Base-by-base conservation (phyloP, 2,113 vertebrate genomes). In the Sinocyclocheilus maitianheensis region DNA sequence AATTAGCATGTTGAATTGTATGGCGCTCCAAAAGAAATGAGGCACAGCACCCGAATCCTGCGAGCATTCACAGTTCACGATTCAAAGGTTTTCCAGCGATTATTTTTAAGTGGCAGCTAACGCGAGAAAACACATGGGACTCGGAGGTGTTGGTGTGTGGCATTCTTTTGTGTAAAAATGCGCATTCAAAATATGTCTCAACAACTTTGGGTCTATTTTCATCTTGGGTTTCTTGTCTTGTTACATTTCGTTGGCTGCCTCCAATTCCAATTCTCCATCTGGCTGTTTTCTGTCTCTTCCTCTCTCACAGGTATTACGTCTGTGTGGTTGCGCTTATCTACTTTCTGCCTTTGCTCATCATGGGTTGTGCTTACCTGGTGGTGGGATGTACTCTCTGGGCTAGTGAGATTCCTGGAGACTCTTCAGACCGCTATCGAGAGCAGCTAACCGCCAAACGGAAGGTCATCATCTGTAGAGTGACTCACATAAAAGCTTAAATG, bases 391-490 rank as follows among this genome's bases (percentile, higher is more conserved):
- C 95, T 0, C 94, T 97, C 14, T 97, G 96, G 96, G 96, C 96
- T 0, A 95, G 96, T 0, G 94, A 92, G 86, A 97, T 97, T 58
- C 96, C 96, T 0, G 96, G 96, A 0, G 96, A 97, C 87, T 96
- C 95, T 51, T 96, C 96, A 0, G 94, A 95, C 90, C 95, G 95
- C 2, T 97, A 97, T 91, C 94, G 96, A 0, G 95, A 97, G 88
- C 96, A 97, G 91, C 94, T 97, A 75, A 95, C 94, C 0, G 96
- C 96, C 72, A 97, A 97, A 89, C 92, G 96, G 85, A 97, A 97
- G 95, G 96, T 97, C 40, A 24, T 76, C 43, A 71, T 5, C 67
- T 71, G 34, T 9, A 71, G 1, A 53, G 75, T 1, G 3, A 77
- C 5, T 58, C 18, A 7, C 75, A 76, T 10, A 9, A 55, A 77